Base-by-base conservation (phyloP, 2,113 vertebrate genomes). In the Smithornis capensis region DNA sequence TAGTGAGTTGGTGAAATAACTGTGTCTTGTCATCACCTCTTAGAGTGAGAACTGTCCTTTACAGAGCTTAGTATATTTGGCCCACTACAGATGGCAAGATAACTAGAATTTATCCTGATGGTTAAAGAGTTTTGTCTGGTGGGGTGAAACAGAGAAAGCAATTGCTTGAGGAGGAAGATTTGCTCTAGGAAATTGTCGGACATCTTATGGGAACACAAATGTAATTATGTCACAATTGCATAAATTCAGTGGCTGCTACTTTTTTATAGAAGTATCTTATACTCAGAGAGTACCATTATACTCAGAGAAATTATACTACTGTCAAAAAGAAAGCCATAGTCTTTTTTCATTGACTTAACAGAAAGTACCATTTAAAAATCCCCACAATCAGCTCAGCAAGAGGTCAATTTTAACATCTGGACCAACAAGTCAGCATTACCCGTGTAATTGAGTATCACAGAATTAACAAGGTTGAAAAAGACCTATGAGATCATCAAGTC, bases 31-130 rank as follows among this genome's bases (percentile, higher is more conserved):
- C 49, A 87, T 97, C 86, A 95, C 85, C 47, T 91, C 92, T 60
- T 98, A 97, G 19, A 98, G 78, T 2, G 96, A 78, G 12, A 98
- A 81, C 5, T 97, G 29, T 97, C 96, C 4, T 82, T 84, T 19
- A 85, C 55, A 35, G 90, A 92, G 59, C 93, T 96, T 79, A 98
- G 97, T 87, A 98, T 96, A 28, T 98, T 98, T 93, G 98, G 98
- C 4, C 96, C 98, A 10, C 98, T 97, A 85, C 98, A 98, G 87
- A 98, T 97, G 3, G 98, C 97, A 44, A 99, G 93, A 89, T 99
- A 99, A 87, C 92, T 53, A 16, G 98, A 98, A 68, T 98, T 98
- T 98, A 99, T 99, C 89, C 97, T 98, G 97, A 95, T 98, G 64
- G 87, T 82, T n/a, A 98, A 90, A 1, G 97, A 89, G 4, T 78